Evolutionary conservation across 2,113 vertebrate genomes (phyloP).

Genomic region (Serinus canaria): DNA sequence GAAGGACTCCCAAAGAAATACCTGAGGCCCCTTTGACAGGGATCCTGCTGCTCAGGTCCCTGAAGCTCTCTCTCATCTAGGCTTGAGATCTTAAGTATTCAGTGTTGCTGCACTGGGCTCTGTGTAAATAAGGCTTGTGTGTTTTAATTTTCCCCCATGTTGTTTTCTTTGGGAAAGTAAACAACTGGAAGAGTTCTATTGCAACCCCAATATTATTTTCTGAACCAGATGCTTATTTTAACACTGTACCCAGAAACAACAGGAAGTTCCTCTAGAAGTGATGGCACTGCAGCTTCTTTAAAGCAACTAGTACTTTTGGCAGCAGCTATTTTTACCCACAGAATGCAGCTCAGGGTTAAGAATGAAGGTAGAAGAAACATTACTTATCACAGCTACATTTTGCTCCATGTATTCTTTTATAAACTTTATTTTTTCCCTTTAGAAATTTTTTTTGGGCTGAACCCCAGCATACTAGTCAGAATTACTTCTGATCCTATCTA

Average conservation of each 20-base stretch:
- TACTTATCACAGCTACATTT: neutral
- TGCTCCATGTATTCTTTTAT: neutral
- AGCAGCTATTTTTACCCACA: neutral
- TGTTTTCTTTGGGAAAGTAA: neutral
- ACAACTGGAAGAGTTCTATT: neutral
- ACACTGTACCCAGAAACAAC: neutral
- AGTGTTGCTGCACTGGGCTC: neutral
- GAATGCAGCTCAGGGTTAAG: conserved; percentile 37
- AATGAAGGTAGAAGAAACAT: neutral
- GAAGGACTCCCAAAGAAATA: neutral
- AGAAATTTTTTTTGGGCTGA: neutral
- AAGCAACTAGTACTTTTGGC: neutral
- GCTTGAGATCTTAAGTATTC: neutral
- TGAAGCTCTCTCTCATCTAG: neutral
- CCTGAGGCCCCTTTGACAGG: neutral
- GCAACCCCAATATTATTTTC: neutral
- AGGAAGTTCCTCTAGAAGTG: neutral
- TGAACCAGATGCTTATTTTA: neutral
- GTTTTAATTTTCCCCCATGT: neutral
- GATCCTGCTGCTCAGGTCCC: neutral
- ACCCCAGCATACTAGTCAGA: neutral
- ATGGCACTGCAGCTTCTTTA: neutral
- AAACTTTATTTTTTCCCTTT: neutral
- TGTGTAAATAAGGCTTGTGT: neutral
- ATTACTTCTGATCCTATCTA: neutral